Evolutionary conservation across 1,140 invertebrate species (phyloP), one percentile per base, ranked within the genome.

Genomic region (Reticulitermes speratus): DNA sequence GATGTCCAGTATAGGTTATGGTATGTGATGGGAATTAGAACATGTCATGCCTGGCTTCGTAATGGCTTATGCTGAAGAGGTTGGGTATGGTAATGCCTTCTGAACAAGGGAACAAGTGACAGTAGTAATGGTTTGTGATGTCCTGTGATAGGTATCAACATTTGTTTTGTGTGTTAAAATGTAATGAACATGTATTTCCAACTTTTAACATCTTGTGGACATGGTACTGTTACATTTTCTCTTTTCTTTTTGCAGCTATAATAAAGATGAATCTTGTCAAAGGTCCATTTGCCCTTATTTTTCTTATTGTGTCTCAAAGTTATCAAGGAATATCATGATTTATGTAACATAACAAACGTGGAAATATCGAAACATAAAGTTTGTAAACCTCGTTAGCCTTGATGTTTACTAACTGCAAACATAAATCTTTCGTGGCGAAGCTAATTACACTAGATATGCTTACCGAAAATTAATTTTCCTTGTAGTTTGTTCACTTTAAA

Each of bases 141-240:
- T 75, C n/a, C 65, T 75, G 65, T 75, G 65, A 75, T n/a, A 16
- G 65, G 7, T 75, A 75, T 75, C 65, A 69, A 69, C 65, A 75
- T 75, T 75, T n/a, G 9, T 75, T 75, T 75, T 25, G 65, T 75
- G 65, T 75, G 65, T 30, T 75, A 75, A 75, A 8, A 30, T 30
- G 25, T 75, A 25, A 75, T 75, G 65, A 75, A 75, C 65, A 75
- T 75, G 65, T 75, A 75, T 75, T 75, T 75, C 65, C 65, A 8
- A 75, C 65, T 75, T 75, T 75, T 30, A 30, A 75, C n/a, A 75
- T 75, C n/a, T 75, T 75, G 14, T 75, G 65, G 65, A 75, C 65
- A 30, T 30, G 65, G 65, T 75, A 75, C 65, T 75, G 65, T 75
- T 75, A 65, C 59, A 65, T 23, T 75, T 59, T 75, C n/a, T 75